phyloP scores from a whole-genome alignment of 2,113 vertebrate genomes.

The Romanogobio albipinnatus region DNA sequence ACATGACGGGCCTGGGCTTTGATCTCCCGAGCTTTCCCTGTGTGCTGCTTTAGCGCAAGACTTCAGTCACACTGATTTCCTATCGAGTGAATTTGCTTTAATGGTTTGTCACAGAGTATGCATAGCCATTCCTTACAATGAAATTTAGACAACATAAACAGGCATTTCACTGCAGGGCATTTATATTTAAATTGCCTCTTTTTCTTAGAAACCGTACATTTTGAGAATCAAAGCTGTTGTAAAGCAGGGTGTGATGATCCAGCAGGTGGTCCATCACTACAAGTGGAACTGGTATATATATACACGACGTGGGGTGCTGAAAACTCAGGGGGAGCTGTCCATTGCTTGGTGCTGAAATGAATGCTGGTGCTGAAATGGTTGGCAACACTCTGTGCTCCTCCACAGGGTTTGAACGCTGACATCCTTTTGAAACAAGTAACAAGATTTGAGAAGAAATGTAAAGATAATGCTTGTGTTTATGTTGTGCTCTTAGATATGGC shows the following conservation, averaged over 20 bases:
- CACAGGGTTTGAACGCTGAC: slow-evolving; percentile 6
- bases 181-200: slow-evolving; percentile 7
- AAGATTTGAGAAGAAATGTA: neutral
- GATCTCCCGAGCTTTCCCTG: slow-evolving; percentile 40
- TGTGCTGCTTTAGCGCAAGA: neutral
- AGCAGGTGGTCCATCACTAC: neutral
- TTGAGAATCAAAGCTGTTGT: neutral
- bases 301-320: neutral
- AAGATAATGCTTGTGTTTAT: neutral
- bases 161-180: slow-evolving; percentile 10
- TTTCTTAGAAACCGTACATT: slow-evolving; percentile 14
- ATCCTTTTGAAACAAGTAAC: neutral
- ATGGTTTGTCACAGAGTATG: slow-evolving; percentile 31
- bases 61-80: slow-evolving; percentile 38
- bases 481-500: neutral
- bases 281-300: neutral
- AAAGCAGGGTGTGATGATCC: neutral
- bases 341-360: slow-evolving; percentile 51
- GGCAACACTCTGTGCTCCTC: neutral
- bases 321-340: slow-evolving; percentile 54
- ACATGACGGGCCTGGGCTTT: slow-evolving; percentile 34
- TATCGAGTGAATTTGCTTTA: slow-evolving; percentile 40
- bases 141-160: slow-evolving; percentile 9
- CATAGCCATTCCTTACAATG: slow-evolving; percentile 6
- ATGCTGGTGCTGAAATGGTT: slow-evolving; percentile 17